Percentiles rank a stretch among this genome's conserved stretches.
phyloP scores from a whole-genome alignment of 1,140 invertebrate species.

The Plutomurus gul region DNA sequence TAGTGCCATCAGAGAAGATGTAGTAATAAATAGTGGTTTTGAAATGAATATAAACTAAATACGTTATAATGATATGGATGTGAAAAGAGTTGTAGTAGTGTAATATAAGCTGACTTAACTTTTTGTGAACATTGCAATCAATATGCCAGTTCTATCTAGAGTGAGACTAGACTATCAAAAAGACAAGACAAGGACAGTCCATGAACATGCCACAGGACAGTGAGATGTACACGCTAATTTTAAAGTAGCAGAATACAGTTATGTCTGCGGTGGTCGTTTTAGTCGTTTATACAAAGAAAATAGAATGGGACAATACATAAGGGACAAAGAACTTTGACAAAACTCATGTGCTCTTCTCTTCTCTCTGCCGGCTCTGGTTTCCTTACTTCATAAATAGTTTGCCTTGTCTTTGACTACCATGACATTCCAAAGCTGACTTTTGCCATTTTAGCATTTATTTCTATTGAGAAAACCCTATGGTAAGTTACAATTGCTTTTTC shows the following conservation, averaged over 20 bases:
- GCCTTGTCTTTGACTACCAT: conserved; percentile 17
- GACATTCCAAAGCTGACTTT: conserved; percentile 15
- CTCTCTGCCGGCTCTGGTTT: background rate
- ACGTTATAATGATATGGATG: background rate
- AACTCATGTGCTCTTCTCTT: conserved; percentile 18
- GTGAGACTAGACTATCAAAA: conserved; percentile 13
- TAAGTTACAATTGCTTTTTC: conserved; percentile 33
- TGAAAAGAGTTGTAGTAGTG: background rate
- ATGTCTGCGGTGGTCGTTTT: conserved; percentile 12
- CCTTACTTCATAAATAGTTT: background rate
- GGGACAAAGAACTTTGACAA: conserved; percentile 28
- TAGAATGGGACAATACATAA: conserved; percentile 5
- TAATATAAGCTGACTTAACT: conserved; percentile 30
- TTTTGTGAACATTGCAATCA: conserved; percentile 29
- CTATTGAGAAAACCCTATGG: conserved; percentile 11
- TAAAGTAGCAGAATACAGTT: conserved; percentile 6
- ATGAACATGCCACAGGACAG: conserved; percentile 25
- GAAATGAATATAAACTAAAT: no score
- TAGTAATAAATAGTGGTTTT: no score
- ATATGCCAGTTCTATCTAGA: background rate
- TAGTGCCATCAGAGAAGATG: no score
- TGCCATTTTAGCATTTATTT: conserved; percentile 30
- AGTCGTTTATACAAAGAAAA: conserved; percentile 28
- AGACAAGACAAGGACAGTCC: conserved; percentile 25
- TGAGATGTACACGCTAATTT: conserved; percentile 14